Percentiles rank a stretch among this genome's conserved stretches.
Evolutionary conservation across 2,888 invertebrate species (phyloP).

Genomic region (Poecilus cupreus): DNA sequence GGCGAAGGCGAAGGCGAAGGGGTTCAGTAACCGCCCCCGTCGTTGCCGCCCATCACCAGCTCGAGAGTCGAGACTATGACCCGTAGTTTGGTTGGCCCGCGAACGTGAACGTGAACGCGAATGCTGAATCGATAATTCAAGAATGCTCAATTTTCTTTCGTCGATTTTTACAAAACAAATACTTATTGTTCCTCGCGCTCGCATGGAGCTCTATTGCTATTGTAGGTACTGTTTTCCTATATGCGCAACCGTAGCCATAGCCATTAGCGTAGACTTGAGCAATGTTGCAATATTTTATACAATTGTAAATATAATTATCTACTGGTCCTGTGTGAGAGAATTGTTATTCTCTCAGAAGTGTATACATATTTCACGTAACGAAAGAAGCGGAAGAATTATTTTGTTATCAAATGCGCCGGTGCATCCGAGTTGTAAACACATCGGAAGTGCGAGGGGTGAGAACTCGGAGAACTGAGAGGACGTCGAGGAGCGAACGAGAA

Average conservation of each 20-base stretch:
- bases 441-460: conserved; percentile 26
- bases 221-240: neutral
- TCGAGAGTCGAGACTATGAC: conserved; percentile 23
- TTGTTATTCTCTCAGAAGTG: too few relatives aligned
- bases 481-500: conserved; percentile 11
- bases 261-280: too few relatives aligned
- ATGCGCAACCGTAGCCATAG: too few relatives aligned
- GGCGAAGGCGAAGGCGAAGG: neutral
- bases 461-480: neutral
- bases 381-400: conserved; percentile 13
- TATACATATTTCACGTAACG: neutral
- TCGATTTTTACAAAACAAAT: conserved; percentile 49
- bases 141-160: conserved; percentile 51
- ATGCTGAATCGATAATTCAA: conserved; percentile 48
- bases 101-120: too few relatives aligned
- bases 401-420: conserved; percentile 37
- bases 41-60: neutral
- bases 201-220: conserved; percentile 12
- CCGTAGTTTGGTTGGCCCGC: conserved; percentile 41
- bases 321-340: too few relatives aligned
- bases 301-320: neutral
- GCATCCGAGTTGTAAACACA: conserved; percentile 42
- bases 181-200: conserved; percentile 43
- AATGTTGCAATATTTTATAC: too few relatives aligned
- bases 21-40: conserved; percentile 13